These are phyloP conservation scores for Micrasema minimum DNA, from an alignment of 1,140 invertebrate genomes.

Conservation along the genomic window DNA sequence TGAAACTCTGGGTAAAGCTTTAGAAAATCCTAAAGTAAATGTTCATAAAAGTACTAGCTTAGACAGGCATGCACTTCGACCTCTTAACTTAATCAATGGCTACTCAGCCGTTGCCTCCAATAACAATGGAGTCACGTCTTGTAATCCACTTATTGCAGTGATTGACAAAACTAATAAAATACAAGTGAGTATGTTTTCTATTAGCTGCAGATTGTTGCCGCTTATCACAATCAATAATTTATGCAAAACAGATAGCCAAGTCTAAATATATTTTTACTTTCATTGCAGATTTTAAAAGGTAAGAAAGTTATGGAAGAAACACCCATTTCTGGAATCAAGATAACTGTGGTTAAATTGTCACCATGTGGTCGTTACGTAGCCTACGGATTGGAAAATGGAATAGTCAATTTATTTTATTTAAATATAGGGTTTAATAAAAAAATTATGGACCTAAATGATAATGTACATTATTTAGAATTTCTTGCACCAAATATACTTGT, in stretches of 20 bases:
- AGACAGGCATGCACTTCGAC: conserved; percentile 38
- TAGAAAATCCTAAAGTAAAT: conserved; percentile 23
- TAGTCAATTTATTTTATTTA: conserved; percentile 37
- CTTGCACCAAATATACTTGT: conserved; percentile 27
- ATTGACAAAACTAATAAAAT: conserved; percentile 41
- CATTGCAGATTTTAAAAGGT: conserved; percentile 43
- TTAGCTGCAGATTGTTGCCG: no score
- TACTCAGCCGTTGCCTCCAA: not conserved
- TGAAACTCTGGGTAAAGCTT: conserved; percentile 17
- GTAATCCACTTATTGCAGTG: conserved; percentile 42
- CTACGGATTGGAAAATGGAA: conserved; percentile 44
- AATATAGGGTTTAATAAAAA: conserved; percentile 5
- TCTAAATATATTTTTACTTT: no score
- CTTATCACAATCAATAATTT: no score
- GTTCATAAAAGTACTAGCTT: conserved; percentile 44
- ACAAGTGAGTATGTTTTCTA: conserved; percentile 22
- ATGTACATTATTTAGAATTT: conserved; percentile 46
- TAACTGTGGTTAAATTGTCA: conserved; percentile 39
- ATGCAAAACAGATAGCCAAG: no score
- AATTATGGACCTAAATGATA: conserved; percentile 45
- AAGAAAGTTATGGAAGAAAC: conserved; percentile 44
- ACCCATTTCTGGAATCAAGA: not conserved
- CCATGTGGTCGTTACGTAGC: conserved; percentile 37
- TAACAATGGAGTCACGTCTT: not conserved
- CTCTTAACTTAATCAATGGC: conserved; percentile 31